Evolutionary conservation across 2,113 vertebrate genomes (phyloP).

Genomic region (Erinaceus europaeus): DNA sequence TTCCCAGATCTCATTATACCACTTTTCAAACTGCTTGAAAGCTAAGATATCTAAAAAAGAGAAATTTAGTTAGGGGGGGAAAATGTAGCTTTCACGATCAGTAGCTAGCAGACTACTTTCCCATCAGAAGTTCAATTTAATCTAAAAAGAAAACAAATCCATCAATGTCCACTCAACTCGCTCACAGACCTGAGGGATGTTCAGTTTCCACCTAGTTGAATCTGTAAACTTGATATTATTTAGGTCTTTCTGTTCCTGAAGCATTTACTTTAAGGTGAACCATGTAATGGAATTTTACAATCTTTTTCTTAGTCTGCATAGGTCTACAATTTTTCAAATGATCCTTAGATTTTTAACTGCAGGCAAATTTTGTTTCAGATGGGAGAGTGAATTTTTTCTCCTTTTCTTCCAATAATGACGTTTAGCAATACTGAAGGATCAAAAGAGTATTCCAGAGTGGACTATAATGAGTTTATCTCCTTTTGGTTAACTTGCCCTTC

Average conservation of each 20-base stretch:
- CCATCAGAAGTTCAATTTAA: constrained; percentile 82
- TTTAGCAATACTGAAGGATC: constrained; percentile 6
- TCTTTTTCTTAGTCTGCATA: background rate
- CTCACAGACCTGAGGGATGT: constrained; percentile 61
- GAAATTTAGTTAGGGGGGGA: constrained; percentile 75
- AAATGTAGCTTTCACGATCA: constrained; percentile 76
- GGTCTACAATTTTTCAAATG: background rate
- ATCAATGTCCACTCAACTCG: constrained; percentile 78
- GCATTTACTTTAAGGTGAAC: constrained; percentile 39
- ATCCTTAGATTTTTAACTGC: background rate
- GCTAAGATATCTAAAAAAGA: constrained; percentile 69
- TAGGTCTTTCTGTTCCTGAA: constrained; percentile 54
- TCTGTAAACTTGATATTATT: background rate
- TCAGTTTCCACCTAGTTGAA: constrained; percentile 40
- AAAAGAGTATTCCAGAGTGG: background rate
- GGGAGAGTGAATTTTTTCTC: background rate
- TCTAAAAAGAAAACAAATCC: constrained; percentile 81
- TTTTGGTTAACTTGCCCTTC: background rate
- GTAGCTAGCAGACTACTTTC: constrained; percentile 73
- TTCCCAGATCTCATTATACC: constrained; percentile 22
- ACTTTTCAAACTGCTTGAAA: constrained; percentile 64
- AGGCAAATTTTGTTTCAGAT: constrained; percentile 31
- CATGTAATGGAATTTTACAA: constrained; percentile 59
- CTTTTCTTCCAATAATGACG: background rate
- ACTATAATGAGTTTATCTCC: background rate